These are phyloP conservation scores for Drosophila lutescens DNA, from an alignment of 2,888 invertebrate species.

Conservation along the genomic window DNA sequence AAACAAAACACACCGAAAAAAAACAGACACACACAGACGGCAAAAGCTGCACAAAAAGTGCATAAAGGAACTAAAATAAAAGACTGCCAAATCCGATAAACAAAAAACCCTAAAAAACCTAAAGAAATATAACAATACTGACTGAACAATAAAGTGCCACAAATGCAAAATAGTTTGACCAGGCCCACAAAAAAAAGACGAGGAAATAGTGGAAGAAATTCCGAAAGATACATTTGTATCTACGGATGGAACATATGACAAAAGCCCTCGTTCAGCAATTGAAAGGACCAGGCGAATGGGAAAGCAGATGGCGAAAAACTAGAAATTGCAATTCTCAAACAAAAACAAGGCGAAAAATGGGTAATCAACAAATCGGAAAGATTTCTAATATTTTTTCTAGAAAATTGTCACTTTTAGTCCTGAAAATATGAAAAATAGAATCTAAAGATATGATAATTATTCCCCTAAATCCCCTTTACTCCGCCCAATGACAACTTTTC, in stretches of 20 bases:
- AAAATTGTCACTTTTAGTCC: no score
- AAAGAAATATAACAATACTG: conserved; percentile 19
- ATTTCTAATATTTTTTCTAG: background rate
- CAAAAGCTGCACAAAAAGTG: conserved; percentile 34
- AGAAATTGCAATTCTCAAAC: background rate
- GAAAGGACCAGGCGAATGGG: conserved; percentile 14
- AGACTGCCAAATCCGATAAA: conserved; percentile 8
- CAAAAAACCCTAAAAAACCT: conserved; percentile 6
- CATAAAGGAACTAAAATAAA: conserved; percentile 20
- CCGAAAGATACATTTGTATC: conserved; percentile 37
- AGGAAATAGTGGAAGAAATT: conserved; percentile 24
- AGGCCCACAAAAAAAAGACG: conserved; percentile 16
- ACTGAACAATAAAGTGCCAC: conserved; percentile 40
- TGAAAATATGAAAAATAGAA: no score
- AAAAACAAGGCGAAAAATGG: background rate
- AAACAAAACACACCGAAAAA: conserved; percentile 41
- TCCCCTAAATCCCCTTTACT: background rate
- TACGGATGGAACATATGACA: conserved; percentile 29
- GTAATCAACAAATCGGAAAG: background rate
- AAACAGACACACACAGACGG: conserved; percentile 5
- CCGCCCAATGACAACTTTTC: conserved; percentile 10
- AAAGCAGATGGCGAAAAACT: background rate
- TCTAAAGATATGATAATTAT: background rate
- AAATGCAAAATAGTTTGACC: conserved; percentile 67
- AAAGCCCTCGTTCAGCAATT: conserved; percentile 27